phyloP scores from a whole-genome alignment of 2,888 invertebrate genomes.

The Tethea ocularis region DNA sequence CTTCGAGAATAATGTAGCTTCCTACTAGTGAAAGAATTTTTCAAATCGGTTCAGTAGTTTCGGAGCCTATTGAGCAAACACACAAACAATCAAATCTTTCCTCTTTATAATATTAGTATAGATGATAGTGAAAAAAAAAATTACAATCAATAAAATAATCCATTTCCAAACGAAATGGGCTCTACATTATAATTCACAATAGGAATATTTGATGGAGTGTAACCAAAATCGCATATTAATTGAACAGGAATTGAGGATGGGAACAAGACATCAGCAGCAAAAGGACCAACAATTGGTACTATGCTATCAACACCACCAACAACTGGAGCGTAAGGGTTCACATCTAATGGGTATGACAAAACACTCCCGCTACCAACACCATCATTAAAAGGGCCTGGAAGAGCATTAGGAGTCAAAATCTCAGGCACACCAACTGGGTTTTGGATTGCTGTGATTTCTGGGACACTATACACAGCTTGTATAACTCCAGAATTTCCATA shows the following conservation, averaged over 20 bases:
- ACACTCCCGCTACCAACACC: not conserved
- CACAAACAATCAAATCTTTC: too few species aligned
- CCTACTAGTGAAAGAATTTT: too few species aligned
- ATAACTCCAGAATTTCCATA: not conserved
- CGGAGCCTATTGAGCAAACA: too few species aligned
- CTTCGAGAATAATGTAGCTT: too few species aligned
- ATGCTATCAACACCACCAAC: not conserved
- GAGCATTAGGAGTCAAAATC: not conserved
- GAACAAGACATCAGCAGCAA: conserved; percentile 41
- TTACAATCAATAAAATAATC: conserved; percentile 6
- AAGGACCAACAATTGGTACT: not conserved
- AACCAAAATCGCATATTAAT: conserved; percentile 47
- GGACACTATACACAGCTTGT: not conserved
- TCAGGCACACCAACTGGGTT: not conserved
- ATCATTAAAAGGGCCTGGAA: not conserved
- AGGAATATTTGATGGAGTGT: conserved; percentile 38
- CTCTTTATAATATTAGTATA: conserved; percentile 17
- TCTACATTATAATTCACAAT: conserved; percentile 50
- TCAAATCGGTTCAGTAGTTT: too few species aligned
- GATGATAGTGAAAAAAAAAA: conserved; percentile 32
- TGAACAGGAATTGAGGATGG: conserved; percentile 54
- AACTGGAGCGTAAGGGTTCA: not conserved
- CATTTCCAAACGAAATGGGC: conserved; percentile 29
- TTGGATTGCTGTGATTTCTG: not conserved
- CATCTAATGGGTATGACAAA: not conserved